Conservation (phyloP, 2,113 vertebrate genomes). For the Lagenorhynchus albirostris region DNA sequence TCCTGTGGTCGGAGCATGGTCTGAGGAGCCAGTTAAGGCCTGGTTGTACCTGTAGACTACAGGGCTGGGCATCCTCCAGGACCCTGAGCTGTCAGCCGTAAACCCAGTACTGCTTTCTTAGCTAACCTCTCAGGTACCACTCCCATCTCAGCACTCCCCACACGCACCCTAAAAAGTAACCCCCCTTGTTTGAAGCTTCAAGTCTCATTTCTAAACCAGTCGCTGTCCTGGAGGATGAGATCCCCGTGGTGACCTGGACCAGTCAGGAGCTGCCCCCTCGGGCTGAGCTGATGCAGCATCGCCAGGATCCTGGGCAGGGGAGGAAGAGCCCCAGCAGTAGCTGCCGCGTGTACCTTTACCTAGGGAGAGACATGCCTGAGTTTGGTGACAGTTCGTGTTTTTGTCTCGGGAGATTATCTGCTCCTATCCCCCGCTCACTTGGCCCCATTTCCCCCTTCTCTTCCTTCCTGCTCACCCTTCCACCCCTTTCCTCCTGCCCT, state of each 20-base stretch:
- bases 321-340: background rate
- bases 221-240: background rate
- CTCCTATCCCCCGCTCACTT: background rate
- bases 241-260: background rate
- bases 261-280: fast-evolving
- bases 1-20: background rate
- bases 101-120: background rate
- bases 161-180: background rate
- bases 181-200: background rate
- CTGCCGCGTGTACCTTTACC: background rate
- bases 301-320: background rate
- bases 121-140: background rate
- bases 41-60: background rate
- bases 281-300: background rate
- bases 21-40: background rate
- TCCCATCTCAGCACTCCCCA: background rate
- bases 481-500: background rate
- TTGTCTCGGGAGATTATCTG: background rate
- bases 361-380: background rate
- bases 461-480: background rate
- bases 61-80: background rate
- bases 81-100: background rate
- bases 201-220: background rate
- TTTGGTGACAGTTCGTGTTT: background rate
- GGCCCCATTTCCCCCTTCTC: background rate